phyloP scores from a whole-genome alignment of 2,888 invertebrate species.

The Sarcophaga variegata region DNA sequence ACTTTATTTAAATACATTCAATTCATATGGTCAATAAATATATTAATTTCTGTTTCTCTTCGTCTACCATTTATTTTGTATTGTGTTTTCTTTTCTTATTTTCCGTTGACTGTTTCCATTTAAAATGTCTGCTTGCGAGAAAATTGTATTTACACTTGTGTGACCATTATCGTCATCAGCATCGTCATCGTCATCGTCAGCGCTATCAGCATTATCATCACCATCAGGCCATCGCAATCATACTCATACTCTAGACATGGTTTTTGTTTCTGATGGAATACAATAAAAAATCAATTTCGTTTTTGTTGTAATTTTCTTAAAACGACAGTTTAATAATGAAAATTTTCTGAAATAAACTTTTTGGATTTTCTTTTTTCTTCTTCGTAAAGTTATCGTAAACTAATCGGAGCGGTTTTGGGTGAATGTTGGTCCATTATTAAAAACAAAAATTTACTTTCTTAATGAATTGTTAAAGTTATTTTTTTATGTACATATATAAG shows the following conservation, averaged over 20 bases:
- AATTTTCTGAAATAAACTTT: not conserved
- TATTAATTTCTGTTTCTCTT: slow-evolving; percentile 50
- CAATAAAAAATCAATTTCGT: not conserved
- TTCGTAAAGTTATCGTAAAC: not conserved
- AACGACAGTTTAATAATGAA: not conserved
- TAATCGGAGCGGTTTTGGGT: not conserved
- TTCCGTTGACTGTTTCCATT: slow-evolving; percentile 22
- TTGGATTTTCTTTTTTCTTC: not conserved
- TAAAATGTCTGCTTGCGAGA: slow-evolving; percentile 49
- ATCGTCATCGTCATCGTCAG: not conserved
- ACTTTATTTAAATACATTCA: slow-evolving; percentile 68
- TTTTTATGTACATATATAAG: no score
- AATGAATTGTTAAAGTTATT: no score
- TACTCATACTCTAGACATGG: not conserved
- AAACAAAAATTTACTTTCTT: not conserved
- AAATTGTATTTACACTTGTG: slow-evolving; percentile 59
- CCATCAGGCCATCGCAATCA: not conserved
- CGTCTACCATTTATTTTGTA: not conserved
- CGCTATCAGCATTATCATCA: slow-evolving; percentile 8
- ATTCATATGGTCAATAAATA: slow-evolving; percentile 65
- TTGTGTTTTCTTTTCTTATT: not conserved
- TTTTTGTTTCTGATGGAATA: not conserved
- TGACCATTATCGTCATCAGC: slow-evolving; percentile 53
- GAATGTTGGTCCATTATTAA: not conserved
- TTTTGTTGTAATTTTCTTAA: not conserved